Evolutionary conservation across 2,888 invertebrate genomes (phyloP).

Genomic region (Lasius fuliginosus): DNA sequence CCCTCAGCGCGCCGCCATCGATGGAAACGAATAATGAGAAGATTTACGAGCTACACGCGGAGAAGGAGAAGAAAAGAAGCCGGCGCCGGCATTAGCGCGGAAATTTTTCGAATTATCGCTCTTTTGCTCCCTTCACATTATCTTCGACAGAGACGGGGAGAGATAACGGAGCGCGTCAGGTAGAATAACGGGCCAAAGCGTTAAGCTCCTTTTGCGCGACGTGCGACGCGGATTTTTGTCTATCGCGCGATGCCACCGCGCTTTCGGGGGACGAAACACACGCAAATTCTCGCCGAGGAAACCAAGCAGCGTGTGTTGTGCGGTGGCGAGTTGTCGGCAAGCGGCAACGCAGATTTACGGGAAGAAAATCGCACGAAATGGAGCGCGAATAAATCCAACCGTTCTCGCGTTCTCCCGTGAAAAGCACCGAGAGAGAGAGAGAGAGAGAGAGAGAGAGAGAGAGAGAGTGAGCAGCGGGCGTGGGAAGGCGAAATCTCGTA

Average conservation of each 20-base stretch:
- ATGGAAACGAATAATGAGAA: slow-evolving; percentile 48
- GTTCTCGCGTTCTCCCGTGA: slow-evolving; percentile 10
- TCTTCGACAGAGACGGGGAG: slow-evolving; percentile 32
- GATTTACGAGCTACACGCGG: slow-evolving; percentile 35
- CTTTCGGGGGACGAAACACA: slow-evolving; percentile 24
- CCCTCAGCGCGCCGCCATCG: slow-evolving; percentile 42
- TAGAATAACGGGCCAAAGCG: neutral
- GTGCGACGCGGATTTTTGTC: slow-evolving; percentile 22
- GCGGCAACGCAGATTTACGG: slow-evolving; percentile 51
- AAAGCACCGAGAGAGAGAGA: neutral
- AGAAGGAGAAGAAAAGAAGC: neutral
- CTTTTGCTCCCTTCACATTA: slow-evolving; percentile 29
- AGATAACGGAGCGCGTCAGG: slow-evolving; percentile 21
- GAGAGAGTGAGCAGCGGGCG: neutral
- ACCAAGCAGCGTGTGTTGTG: slow-evolving; percentile 1
- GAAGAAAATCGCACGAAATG: slow-evolving; percentile 57
- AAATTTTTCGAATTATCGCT: slow-evolving; percentile 47
- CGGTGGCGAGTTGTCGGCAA: slow-evolving; percentile 22
- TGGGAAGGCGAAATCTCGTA: slow-evolving; percentile 48
- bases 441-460: too few relatives aligned
- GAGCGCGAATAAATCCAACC: slow-evolving; percentile 55
- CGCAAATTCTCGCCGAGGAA: slow-evolving; percentile 38
- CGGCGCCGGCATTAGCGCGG: slow-evolving; percentile 33
- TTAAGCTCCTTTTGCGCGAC: neutral
- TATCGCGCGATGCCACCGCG: neutral